Base-by-base conservation (phyloP, 2,797 vertebrate species). In the Tenualosa thibaudeaui region DNA sequence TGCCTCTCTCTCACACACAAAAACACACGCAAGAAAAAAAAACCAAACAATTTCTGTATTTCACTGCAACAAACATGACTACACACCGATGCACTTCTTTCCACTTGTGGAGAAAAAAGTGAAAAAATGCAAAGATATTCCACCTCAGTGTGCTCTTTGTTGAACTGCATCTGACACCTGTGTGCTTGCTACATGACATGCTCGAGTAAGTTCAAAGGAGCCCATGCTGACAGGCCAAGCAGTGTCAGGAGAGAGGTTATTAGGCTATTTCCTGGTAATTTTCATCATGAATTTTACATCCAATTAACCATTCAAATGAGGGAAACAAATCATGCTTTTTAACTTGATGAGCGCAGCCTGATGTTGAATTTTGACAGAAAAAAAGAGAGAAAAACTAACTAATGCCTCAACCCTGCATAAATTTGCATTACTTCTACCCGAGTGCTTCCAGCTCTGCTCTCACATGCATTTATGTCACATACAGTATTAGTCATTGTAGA, bases 281-380 rank as follows among this genome's bases (percentile, higher is more conserved):
- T 86, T 89, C 87, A 89, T 92, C 88, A 91, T 91, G 88, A 93
- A 93, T 93, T 89, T 92, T 91, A 93, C 89, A 94, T 93, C 87
- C 87, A 92, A 93, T 93, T 90, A 93, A 75, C 88, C 87, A 89
- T 91, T 88, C 87, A 92, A 92, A 93, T 85, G 15, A 90, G 86
- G 85, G 84, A 89, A 91, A 91, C 85, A 89, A 90, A 89, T 90
- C 75, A 83, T 51, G 84, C 84, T 84, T 85, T 91, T 90, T 84
- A 83, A 90, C 86, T 86, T 88, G 60, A 86, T 65, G 84, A 81
- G 88, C 88, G 84, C 82, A 85, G 31, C 86, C 84, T 87, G 91
- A 90, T 89, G 62, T 15, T 26, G 86, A 89, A 19, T 71, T 24
- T 75, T 19, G 46, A 82, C 78, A 88, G 89, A 90, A 81, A 84